Conservation (phyloP, 2,113 vertebrate species). For the Etheostoma spectabile region DNA sequence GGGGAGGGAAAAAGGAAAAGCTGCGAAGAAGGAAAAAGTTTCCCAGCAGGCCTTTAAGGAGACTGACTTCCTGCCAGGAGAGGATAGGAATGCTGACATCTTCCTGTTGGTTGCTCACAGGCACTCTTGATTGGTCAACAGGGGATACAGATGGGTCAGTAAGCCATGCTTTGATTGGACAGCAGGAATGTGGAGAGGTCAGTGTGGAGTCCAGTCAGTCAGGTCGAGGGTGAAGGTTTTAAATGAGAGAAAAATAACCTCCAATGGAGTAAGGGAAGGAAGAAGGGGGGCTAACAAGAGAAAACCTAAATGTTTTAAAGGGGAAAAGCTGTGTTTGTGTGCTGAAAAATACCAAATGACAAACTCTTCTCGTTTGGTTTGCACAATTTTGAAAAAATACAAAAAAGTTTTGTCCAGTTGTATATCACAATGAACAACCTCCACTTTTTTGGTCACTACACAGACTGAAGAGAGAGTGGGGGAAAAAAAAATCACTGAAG, state of each 20-base stretch:
- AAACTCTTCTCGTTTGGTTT: background rate
- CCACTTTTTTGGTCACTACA: background rate
- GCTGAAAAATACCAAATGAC: background rate
- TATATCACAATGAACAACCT: background rate
- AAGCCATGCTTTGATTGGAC: conserved; percentile 58
- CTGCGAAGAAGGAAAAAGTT: conserved; percentile 61
- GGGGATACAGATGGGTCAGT: conserved; percentile 63
- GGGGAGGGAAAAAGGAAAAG: conserved; percentile 60
- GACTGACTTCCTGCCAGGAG: conserved; percentile 75
- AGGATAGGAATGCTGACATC: conserved; percentile 78
- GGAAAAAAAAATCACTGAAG: background rate
- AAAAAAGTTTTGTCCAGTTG: background rate
- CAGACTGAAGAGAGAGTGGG: background rate
- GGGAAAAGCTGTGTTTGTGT: background rate
- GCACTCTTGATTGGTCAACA: conserved; percentile 69
- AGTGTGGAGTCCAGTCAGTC: conserved; percentile 39
- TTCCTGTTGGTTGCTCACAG: conserved; percentile 73
- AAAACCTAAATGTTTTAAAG: background rate
- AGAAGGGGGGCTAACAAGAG: background rate
- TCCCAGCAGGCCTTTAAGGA: conserved; percentile 73
- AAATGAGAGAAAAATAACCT: conserved; percentile 27
- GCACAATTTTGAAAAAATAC: background rate
- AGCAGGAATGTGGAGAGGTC: conserved; percentile 49
- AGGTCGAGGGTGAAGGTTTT: conserved; percentile 44
- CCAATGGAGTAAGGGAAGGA: conserved; percentile 12